Evolutionary conservation across 1,140 invertebrate species (phyloP).

Genomic region (Metopolophium dirhodum): DNA sequence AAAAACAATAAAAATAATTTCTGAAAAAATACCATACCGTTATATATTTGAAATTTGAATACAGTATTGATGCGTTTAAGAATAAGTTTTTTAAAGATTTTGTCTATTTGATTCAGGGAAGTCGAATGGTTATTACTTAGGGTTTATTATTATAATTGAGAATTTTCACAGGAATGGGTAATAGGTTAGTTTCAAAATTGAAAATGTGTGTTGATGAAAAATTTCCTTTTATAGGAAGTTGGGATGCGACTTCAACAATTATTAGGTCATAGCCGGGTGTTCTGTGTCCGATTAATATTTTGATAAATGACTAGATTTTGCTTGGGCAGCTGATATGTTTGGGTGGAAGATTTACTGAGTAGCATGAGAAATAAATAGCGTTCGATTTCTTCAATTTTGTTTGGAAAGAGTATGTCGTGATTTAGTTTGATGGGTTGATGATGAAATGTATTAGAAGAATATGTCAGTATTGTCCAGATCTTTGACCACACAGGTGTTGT

Average conservation of each 20-base stretch:
- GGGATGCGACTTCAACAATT: not conserved
- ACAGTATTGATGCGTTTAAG: not conserved
- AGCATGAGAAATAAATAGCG: not conserved
- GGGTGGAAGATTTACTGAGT: not conserved
- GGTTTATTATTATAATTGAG: not conserved
- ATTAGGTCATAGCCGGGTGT: slow-evolving; percentile 19
- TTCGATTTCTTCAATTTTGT: not conserved
- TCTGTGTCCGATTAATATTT: not conserved
- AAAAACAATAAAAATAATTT: not conserved
- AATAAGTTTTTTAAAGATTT: not conserved
- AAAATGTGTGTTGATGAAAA: not conserved
- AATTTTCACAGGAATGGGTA: not conserved
- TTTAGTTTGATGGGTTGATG: not conserved
- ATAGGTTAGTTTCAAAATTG: not conserved
- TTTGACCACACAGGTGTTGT: not conserved
- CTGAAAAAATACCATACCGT: not conserved
- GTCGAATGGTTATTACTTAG: not conserved
- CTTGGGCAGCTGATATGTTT: not conserved
- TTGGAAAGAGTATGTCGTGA: not conserved
- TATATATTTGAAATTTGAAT: no score
- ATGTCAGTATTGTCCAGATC: slow-evolving; percentile 18
- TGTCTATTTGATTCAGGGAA: not conserved
- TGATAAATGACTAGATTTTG: not conserved
- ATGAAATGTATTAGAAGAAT: slow-evolving; percentile 36
- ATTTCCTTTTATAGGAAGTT: slow-evolving; percentile 8